Evolutionary conservation across 2,797 vertebrate genomes (phyloP).

Genomic region (Amazona ochrocephala): DNA sequence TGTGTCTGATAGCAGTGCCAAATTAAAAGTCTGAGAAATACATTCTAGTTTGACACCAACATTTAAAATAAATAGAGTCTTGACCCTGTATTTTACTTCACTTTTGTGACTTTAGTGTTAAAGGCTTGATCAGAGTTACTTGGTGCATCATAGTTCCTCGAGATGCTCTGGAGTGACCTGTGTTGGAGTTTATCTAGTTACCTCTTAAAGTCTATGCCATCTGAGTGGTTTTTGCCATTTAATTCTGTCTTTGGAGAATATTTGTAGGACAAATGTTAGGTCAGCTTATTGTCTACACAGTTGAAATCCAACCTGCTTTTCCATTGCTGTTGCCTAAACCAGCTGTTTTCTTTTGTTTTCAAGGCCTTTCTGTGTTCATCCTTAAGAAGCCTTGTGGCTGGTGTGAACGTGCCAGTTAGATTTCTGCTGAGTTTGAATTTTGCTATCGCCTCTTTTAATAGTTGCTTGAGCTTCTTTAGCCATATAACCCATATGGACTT

Average conservation of each 20-base stretch:
- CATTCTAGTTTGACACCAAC: background rate
- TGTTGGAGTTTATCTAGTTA: background rate
- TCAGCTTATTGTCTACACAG: background rate
- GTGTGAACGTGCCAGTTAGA: constrained; percentile 34
- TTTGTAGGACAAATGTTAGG: background rate
- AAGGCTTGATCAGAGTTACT: background rate
- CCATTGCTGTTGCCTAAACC: background rate
- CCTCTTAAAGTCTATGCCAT: background rate
- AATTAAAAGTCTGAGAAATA: background rate
- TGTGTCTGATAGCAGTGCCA: background rate
- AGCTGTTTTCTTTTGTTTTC: constrained; percentile 46
- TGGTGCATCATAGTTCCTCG: background rate
- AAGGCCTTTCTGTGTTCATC: background rate
- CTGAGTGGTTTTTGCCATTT: background rate
- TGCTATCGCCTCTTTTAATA: constrained; percentile 33
- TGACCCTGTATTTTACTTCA: background rate
- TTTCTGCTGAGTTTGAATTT: constrained; percentile 35
- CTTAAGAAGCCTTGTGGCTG: constrained; percentile 29
- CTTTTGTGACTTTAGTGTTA: background rate
- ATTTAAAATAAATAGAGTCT: background rate
- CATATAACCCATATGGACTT: constrained; percentile 14
- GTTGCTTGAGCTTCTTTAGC: constrained; percentile 40
- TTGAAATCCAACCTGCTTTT: constrained; percentile 24
- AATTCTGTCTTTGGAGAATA: background rate
- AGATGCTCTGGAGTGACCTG: background rate